phyloP scores from a whole-genome alignment of 2,113 vertebrate species.

The Mus pahari region DNA sequence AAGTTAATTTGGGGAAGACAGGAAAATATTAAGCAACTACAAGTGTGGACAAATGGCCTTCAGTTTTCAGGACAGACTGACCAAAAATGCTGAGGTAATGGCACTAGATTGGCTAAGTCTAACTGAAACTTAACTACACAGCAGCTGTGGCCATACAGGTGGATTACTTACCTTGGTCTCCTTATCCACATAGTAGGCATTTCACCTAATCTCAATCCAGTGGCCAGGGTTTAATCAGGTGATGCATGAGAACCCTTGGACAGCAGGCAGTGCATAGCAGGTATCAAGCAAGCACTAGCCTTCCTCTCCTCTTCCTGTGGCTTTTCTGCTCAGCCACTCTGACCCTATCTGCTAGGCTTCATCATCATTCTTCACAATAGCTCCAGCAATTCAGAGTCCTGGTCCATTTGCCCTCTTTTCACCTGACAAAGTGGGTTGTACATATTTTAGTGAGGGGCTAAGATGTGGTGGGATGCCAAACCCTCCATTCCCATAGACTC shows the following conservation, averaged over 20 bases:
- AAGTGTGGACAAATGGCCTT: not conserved
- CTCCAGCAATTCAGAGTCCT: not conserved
- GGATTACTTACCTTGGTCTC: not conserved
- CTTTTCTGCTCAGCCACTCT: not conserved
- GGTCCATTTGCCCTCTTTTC: conserved; percentile 6
- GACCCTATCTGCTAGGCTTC: not conserved
- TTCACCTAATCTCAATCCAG: not conserved
- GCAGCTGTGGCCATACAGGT: not conserved
- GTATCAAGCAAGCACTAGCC: too few species aligned
- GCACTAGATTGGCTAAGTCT: not conserved
- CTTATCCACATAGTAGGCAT: not conserved
- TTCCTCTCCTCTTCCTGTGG: not conserved
- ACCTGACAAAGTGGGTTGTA: not conserved
- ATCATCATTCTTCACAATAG: not conserved
- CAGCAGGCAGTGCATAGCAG: not conserved
- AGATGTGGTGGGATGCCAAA: not conserved
- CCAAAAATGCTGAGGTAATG: too few species aligned
- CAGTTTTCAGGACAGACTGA: not conserved
- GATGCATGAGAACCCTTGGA: not conserved
- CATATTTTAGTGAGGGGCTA: not conserved
- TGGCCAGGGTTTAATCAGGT: not conserved
- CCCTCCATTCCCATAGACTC: fast-evolving
- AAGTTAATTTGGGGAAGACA: not conserved
- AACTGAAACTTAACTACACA: not conserved
- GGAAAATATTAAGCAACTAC: not conserved